Conservation (phyloP, 2,797 vertebrate genomes). For the Anolis apletophallus region DNA sequence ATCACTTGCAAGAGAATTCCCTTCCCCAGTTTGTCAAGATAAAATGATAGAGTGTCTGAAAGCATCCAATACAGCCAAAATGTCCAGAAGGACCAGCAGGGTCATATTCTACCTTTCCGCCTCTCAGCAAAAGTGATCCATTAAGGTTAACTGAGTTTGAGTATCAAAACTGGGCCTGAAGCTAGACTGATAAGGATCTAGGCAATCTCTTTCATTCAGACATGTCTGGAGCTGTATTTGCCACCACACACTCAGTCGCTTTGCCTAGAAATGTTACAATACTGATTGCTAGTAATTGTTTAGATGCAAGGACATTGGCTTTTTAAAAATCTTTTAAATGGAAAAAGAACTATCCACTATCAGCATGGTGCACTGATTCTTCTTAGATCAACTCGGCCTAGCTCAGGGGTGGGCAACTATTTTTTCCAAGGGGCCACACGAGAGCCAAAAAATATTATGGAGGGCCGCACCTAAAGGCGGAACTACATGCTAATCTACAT, state of each 20-base stretch:
- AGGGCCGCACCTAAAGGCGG: too few relatives aligned
- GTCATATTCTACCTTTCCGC: neutral
- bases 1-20: neutral
- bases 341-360: neutral
- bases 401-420: too few relatives aligned
- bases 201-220: constrained; percentile 8
- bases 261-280: constrained; percentile 3
- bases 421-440: too few relatives aligned
- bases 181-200: neutral
- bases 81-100: neutral
- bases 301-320: neutral
- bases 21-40: neutral
- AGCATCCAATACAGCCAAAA: neutral
- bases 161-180: neutral
- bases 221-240: constrained; percentile 3
- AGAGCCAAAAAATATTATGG: too few relatives aligned
- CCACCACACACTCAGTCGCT: neutral
- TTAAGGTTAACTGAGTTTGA: neutral
- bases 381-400: neutral
- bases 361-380: neutral
- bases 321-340: neutral
- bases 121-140: neutral
- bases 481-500: too few relatives aligned
- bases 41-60: too few relatives aligned
- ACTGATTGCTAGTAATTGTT: neutral